Evolutionary conservation across 2,888 invertebrate species (phyloP).

Genomic region (Nomada flava): DNA sequence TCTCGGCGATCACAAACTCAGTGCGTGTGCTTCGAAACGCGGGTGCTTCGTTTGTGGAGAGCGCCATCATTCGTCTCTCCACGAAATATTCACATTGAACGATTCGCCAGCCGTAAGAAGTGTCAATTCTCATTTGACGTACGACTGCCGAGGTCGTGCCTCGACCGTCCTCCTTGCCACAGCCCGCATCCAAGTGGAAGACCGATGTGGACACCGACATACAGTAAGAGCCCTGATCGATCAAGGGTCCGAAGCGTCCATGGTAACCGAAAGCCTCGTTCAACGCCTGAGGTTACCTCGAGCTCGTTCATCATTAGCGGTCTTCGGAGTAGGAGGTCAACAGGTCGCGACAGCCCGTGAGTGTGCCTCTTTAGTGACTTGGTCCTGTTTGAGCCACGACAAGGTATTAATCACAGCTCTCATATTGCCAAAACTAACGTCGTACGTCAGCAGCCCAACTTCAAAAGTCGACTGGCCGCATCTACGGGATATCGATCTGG

Average conservation of each 20-base stretch:
- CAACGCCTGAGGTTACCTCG: background rate
- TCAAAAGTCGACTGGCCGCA: too few species aligned
- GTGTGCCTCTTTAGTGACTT: background rate
- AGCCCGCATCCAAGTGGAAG: background rate
- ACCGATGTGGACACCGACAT: background rate
- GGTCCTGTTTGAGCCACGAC: background rate
- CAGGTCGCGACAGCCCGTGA: background rate
- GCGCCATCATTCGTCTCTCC: background rate
- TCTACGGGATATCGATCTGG: background rate
- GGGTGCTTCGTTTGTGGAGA: background rate
- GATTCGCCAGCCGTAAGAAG: background rate
- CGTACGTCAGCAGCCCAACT: background rate
- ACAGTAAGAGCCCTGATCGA: conserved; percentile 7
- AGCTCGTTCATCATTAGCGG: background rate
- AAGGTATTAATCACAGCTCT: background rate
- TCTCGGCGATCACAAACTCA: too few species aligned
- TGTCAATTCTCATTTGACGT: background rate
- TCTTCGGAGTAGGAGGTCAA: background rate
- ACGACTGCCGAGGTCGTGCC: background rate
- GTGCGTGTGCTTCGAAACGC: too few species aligned
- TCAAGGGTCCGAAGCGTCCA: background rate
- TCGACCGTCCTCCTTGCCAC: background rate
- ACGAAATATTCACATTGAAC: background rate
- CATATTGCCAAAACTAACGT: conserved; percentile 1
- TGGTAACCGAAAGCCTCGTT: conserved; percentile 15